phyloP scores from a whole-genome alignment of 2,113 vertebrate genomes.

The Corythornis cristatus region DNA sequence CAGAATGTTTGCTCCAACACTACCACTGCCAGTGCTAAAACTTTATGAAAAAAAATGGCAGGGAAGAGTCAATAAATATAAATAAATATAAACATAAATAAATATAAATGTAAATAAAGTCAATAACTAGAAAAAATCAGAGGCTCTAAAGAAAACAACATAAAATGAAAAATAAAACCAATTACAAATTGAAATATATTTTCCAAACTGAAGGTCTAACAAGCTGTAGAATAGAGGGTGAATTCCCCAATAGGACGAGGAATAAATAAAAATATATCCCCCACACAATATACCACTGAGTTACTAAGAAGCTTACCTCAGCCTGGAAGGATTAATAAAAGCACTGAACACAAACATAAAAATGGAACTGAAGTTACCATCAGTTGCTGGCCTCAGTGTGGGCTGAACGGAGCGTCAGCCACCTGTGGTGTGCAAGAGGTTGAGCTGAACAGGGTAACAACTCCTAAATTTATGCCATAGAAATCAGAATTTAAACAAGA shows the following conservation, averaged over 20 bases:
- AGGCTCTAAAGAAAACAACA: neutral
- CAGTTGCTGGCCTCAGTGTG: accelerated
- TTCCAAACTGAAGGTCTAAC: neutral
- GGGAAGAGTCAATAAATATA: neutral
- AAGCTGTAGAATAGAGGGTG: neutral
- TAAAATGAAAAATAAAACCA: neutral
- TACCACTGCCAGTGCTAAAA: neutral
- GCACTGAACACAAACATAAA: accelerated
- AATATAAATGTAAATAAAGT: neutral
- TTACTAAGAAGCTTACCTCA: neutral
- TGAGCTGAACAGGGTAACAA: neutral
- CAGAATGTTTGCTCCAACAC: neutral
- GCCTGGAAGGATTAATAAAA: neutral
- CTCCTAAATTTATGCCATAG: accelerated
- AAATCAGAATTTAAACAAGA: neutral
- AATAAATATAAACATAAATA: too few relatives aligned
- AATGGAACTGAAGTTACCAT: accelerated
- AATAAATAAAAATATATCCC: neutral
- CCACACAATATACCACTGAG: neutral
- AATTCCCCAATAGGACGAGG: neutral
- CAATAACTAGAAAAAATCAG: neutral
- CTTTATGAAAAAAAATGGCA: neutral
- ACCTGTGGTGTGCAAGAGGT: neutral
- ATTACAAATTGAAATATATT: neutral
- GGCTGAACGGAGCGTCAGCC: neutral